Evolutionary conservation across 1,140 invertebrate genomes (phyloP), one percentile per base, ranked within the genome.

Genomic region (Drosophila pseudoobscura): DNA sequence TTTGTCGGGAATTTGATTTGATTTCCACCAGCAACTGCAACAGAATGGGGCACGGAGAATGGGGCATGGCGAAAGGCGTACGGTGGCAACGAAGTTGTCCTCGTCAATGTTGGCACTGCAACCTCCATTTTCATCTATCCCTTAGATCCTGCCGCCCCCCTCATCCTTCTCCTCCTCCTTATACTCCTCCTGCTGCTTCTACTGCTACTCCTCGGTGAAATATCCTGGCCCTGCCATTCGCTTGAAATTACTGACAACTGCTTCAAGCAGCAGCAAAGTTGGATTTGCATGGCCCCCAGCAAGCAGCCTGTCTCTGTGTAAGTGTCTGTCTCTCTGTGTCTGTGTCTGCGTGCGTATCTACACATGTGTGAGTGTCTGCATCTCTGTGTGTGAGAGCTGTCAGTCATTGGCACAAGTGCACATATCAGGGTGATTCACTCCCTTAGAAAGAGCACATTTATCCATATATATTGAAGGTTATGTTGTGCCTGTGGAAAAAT

Each of bases 341-440:
- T 43, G 31, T 17, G 17, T 17, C 17, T 43, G 11, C 54, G 35
- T 50, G 41, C 24, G 39, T 31, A 29, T 29, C 5, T 29, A 29
- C 39, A 22, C 6, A 22, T 1, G 17, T 31, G 50, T 35, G 44
- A 39, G 24, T 50, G 47, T 26, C 22, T 11, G 31, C 29, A 8
- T 31, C 7, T 31, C 7, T 64, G 64, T 45, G 44, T 65, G 54
- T 5, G 13, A 44, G 52, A 56, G 63, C 60, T 75, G 79, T 78
- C 79, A 83, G 79, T 83, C 79, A 83, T 78, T 83, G 79, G 75
- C 79, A 83, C 79, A 83, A 83, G 75, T 82, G 80, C 64, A 53
- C 75, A 39, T 65, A 75, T 52, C 15, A 71, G 64, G 79, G 80
- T 43, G 31, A 44, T 47, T 71, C 80, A 75, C 11, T 39, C 11